Conservation (phyloP, 2,797 vertebrate genomes). For the Anas acuta region DNA sequence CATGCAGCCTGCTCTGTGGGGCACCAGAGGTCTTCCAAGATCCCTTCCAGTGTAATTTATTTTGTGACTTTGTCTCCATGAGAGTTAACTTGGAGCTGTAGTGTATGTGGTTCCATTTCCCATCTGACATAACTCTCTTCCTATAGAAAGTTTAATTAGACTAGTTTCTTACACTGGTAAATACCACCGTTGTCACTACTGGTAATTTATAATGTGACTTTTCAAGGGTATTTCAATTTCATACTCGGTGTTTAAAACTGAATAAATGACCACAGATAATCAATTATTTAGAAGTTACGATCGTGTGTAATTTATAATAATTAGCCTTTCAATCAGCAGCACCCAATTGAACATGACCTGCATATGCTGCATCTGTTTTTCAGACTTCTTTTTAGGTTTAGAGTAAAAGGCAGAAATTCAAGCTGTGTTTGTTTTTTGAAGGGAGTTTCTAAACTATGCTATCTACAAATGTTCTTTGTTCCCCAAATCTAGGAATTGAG, state of each 20-base stretch:
- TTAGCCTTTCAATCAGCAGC: background rate
- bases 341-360: background rate
- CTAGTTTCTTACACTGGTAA: background rate
- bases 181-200: background rate
- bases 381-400: background rate
- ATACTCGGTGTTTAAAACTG: background rate
- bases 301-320: background rate
- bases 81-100: background rate
- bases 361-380: background rate
- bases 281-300: background rate
- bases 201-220: background rate
- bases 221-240: background rate
- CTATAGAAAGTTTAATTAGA: background rate
- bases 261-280: background rate
- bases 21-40: background rate
- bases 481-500: constrained; percentile 84
- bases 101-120: background rate
- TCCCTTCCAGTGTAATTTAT: background rate
- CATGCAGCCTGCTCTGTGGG: background rate
- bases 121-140: background rate
- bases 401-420: background rate
- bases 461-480: background rate
- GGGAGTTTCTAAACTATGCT: background rate
- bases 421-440: background rate
- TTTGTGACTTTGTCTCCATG: background rate